A percentile compares a stretch with the other conserved stretches of the same genome.
phyloP scores from a whole-genome alignment of 2,888 invertebrate genomes.

The Rosalia funebris region DNA sequence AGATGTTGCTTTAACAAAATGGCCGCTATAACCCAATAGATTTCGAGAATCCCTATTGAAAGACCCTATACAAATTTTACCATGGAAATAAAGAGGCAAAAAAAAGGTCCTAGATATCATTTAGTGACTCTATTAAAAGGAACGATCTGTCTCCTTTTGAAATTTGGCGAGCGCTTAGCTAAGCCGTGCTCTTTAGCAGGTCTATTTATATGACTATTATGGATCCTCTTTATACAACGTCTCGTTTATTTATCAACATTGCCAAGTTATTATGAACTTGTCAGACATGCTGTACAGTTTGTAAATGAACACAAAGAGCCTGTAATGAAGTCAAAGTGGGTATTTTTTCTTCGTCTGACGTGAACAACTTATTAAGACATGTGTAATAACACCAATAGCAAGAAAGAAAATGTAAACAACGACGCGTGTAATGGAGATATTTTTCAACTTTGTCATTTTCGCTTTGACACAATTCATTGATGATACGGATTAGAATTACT shows the following conservation, averaged over 20 bases:
- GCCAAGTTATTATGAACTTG: slow-evolving; percentile 8
- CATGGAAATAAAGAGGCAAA: too few relatives aligned
- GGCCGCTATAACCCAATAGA: too few relatives aligned
- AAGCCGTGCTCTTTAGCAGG: background rate
- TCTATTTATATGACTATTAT: slow-evolving; percentile 16
- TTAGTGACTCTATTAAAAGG: background rate
- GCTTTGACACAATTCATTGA: background rate
- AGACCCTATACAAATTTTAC: too few relatives aligned
- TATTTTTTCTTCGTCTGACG: background rate
- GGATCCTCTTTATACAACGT: slow-evolving; percentile 7
- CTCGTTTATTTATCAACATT: slow-evolving; percentile 18
- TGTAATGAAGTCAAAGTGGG: background rate
- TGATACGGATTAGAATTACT: too few relatives aligned
- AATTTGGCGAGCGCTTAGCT: slow-evolving; percentile 1
- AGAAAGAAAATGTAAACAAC: too few relatives aligned
- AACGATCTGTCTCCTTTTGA: slow-evolving; percentile 8
- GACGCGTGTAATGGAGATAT: too few relatives aligned
- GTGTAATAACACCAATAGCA: too few relatives aligned
- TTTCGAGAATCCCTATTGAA: too few relatives aligned
- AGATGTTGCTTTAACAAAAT: too few relatives aligned
- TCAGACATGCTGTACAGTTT: slow-evolving; percentile 5
- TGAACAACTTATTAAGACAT: too few relatives aligned
- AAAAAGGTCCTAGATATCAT: background rate
- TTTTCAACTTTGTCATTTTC: background rate
- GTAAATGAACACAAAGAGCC: background rate